Base-by-base conservation (phyloP, 2,888 invertebrate genomes). In the Subacronicta megacephala region DNA sequence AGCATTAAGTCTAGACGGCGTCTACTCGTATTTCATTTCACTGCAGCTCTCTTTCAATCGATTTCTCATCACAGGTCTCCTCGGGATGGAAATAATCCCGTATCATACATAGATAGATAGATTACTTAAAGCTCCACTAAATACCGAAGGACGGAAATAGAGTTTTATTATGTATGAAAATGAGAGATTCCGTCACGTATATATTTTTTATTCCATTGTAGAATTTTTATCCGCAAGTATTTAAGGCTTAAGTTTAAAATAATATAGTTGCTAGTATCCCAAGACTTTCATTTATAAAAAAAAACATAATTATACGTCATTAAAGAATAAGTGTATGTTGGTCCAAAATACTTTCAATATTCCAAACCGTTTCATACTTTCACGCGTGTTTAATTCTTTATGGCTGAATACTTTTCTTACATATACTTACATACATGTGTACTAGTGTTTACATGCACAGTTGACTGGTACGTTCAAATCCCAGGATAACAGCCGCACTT, bases 31-130 rank as follows among this genome's bases (percentile, higher is more conserved):
- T 38, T 59, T 69, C 57, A 73, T 65, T 59, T 59, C 35, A 36
- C 43, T 61, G 51, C 53, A 64, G 56, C 45, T 47, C 52, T 17
- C n/a, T 57, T 42, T 62, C 54, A 57, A 78, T 71, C 64, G 64
- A 78, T 74, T 63, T 71, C 60, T 71, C 70, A 63, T 65, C 65
- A 70, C 65, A 61, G 44, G 54, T 55, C 54, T 67, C 57, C 59
- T 67, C 63, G 65, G 56, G 67, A 61, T 56, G 53, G 55, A 52
- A 64, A 78, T 74, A 62, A 72, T 71, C 69, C 66, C 43, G 26
- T 43, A 67, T n/a, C n/a, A n/a, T n/a, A n/a, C n/a, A n/a, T n/a
- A n/a, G n/a, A n/a, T 59, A 62, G 67, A 71, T 62, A 62, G 51
- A 58, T 62, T 45, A 20, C 18, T 52, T 59, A 50, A 45, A 67